Base-by-base conservation (phyloP, 2,797 vertebrate genomes). In the Pampus argenteus region DNA sequence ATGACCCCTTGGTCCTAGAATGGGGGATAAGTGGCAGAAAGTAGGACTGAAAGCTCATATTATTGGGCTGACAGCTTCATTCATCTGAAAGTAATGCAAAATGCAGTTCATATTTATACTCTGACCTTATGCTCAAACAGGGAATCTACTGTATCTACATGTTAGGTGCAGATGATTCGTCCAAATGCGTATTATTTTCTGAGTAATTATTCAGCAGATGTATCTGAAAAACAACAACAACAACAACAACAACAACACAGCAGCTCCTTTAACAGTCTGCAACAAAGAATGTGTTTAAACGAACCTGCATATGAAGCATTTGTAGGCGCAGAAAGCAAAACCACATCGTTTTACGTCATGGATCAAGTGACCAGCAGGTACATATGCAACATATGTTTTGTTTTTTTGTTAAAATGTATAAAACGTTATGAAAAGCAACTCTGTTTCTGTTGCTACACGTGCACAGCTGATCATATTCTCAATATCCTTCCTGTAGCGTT, bases 1-100 rank as follows among this genome's bases (percentile, higher is more conserved):
- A 96, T 96, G 97, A 98, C 96, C 96, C 94, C 91, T 86, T 95
- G 95, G 95, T 95, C 95, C 95, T 95, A 96, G 96, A 95, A 94
- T 93, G 95, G 95, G 96, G 96, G 94, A 92, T 95, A 97, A 96
- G 96, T 97, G 96, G 95, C 95, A 97, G 96, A 98, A 96, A 94
- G 94, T 89, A 88, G 95, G 90, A 96, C 95, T 97, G 97, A 98
- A 98, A 95, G 96, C 97, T 96, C 92, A 94, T 94, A 95, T 98
- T 97, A 98, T 98, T 95, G 95, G 91, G 95, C 95, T 97, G 97
- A 99, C 98, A 98, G 97, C 95, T 98, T 97, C 97, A 96, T 96
- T 98, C 97, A 97, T 97, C 96, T 96, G 95, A 95, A 97, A 97
- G 96, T 98, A 98, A 99, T 97, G 96, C 95, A 97, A 96, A 97